Conservation (phyloP, 2,888 invertebrate genomes). For the Polydesmus complanatus region DNA sequence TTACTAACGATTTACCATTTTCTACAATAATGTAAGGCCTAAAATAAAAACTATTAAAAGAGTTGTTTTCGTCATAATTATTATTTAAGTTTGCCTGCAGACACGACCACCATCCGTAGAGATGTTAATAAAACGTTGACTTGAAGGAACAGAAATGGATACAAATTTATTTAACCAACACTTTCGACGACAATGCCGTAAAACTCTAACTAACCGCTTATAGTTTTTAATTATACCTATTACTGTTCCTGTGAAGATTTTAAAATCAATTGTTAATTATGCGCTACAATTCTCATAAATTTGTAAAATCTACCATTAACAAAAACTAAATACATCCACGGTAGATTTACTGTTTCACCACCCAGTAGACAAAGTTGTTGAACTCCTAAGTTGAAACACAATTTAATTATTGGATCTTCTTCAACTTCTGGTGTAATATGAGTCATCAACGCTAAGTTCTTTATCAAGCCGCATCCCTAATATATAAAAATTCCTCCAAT, state of each 20-base stretch:
- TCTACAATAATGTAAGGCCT: slow-evolving; percentile 90
- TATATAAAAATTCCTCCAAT: no score
- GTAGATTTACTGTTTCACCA: slow-evolving; percentile 69
- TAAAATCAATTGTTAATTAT: neutral
- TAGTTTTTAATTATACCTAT: slow-evolving; percentile 74
- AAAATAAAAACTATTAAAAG: slow-evolving; percentile 17
- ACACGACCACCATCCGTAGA: slow-evolving; percentile 92
- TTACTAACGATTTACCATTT: slow-evolving; percentile 59
- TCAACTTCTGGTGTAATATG: slow-evolving; percentile 97
- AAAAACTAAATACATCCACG: slow-evolving; percentile 70
- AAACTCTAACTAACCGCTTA: slow-evolving; percentile 57
- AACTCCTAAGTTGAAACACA: slow-evolving; percentile 80
- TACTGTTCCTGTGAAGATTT: slow-evolving; percentile 56
- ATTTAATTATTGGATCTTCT: slow-evolving; percentile 64
- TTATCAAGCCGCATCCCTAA: slow-evolving; percentile 87
- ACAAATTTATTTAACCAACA: slow-evolving; percentile 82
- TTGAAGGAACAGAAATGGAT: slow-evolving; percentile 73
- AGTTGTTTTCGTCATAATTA: neutral
- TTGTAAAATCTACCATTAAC: slow-evolving; percentile 58
- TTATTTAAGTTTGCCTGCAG: slow-evolving; percentile 46
- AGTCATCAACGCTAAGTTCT: slow-evolving; percentile 95
- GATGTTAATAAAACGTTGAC: slow-evolving; percentile 76
- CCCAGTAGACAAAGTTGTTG: slow-evolving; percentile 76
- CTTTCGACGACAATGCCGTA: slow-evolving; percentile 67
- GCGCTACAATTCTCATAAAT: neutral